Conservation (phyloP, 2,888 invertebrate genomes). For the Nomada ruficornis region DNA sequence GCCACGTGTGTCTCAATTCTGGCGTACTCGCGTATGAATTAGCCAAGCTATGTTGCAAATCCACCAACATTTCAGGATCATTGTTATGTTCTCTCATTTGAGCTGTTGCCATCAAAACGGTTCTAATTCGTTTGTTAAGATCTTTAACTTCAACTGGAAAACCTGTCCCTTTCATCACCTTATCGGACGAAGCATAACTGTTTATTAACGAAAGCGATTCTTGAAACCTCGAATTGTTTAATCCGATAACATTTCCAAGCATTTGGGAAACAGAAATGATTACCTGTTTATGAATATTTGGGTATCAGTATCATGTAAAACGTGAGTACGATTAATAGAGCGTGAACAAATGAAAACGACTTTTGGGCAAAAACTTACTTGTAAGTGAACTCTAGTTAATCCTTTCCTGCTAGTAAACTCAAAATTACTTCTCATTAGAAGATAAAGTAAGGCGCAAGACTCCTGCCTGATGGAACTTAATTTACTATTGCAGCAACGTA, state of each 20-base stretch:
- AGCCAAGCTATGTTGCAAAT: constrained; percentile 95
- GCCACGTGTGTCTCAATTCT: constrained; percentile 96
- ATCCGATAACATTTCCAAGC: constrained; percentile 94
- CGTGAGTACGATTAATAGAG: background rate
- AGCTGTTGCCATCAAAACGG: constrained; percentile 97
- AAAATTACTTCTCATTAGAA: constrained; percentile 97
- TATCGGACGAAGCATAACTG: constrained; percentile 96
- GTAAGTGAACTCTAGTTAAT: constrained; percentile 94
- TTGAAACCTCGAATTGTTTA: constrained; percentile 97
- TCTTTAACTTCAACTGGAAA: constrained; percentile 97
- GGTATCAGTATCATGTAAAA: background rate
- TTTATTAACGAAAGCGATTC: constrained; percentile 96
- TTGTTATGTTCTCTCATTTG: constrained; percentile 95
- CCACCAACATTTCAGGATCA: constrained; percentile 96
- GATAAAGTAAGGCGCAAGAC: constrained; percentile 95
- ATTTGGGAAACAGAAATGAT: constrained; percentile 98
- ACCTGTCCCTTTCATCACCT: constrained; percentile 96
- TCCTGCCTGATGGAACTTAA: constrained; percentile 94
- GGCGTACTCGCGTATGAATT: constrained; percentile 98
- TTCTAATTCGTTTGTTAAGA: constrained; percentile 95
- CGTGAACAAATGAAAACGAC: background rate
- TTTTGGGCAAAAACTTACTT: constrained; percentile 85
- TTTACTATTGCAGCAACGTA: constrained; percentile 94
- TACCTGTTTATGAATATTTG: constrained; percentile 86
- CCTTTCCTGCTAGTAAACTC: constrained; percentile 94